Percentiles rank a stretch among this genome's conserved stretches.
Evolutionary conservation across 2,113 vertebrate genomes (phyloP).

Genomic region (Acrocephalus kingi): DNA sequence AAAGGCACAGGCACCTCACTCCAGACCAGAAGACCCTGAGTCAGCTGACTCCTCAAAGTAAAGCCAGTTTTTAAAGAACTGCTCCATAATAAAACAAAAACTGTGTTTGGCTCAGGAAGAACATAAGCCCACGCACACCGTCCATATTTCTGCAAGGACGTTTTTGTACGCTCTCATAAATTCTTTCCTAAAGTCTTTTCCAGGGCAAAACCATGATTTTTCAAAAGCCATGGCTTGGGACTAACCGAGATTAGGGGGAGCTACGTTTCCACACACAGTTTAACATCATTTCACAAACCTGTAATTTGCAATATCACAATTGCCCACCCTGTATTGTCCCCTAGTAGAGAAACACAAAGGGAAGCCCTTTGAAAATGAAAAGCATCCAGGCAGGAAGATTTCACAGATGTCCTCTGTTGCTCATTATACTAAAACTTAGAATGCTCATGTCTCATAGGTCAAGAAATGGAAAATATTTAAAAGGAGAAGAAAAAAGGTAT

Average conservation of each 20-base stretch:
- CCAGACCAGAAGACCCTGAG: rapidly evolving
- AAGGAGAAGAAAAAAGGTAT: not conserved
- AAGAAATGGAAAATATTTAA: not conserved
- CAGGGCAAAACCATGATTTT: not conserved
- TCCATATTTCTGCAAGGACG: not conserved
- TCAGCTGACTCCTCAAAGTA: not conserved
- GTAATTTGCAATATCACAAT: not conserved
- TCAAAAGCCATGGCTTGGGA: not conserved
- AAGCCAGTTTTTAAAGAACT: not conserved
- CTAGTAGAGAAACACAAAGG: not conserved
- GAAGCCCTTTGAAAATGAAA: not conserved
- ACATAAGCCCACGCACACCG: rapidly evolving
- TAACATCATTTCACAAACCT: not conserved
- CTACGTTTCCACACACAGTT: not conserved
- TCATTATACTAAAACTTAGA: not conserved
- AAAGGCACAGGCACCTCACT: not conserved
- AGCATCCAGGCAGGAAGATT: not conserved
- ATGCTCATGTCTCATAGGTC: not conserved
- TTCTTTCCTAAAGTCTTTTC: not conserved
- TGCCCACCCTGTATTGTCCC: not conserved
- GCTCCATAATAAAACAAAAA: not conserved
- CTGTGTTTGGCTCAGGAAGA: not conserved
- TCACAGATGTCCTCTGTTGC: not conserved
- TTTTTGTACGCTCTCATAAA: not conserved
- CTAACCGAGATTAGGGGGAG: not conserved